phyloP scores from a whole-genome alignment of 2,113 vertebrate species.

The Megaleporinus macrocephalus region DNA sequence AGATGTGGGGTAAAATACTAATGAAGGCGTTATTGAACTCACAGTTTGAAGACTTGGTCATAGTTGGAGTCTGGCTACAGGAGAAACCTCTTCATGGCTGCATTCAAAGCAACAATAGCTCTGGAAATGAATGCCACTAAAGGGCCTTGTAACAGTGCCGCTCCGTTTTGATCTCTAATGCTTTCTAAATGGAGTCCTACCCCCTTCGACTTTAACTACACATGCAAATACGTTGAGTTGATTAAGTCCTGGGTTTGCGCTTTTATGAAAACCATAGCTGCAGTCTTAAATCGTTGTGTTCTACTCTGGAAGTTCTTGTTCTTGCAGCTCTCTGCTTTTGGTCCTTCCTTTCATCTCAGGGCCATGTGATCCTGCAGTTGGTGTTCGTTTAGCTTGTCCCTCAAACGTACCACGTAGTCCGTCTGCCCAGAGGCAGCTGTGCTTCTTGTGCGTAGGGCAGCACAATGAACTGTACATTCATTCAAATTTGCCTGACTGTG shows the following conservation, averaged over 20 bases:
- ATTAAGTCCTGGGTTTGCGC: neutral
- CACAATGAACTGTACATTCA: neutral
- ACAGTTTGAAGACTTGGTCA: neutral
- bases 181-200: neutral
- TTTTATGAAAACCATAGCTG: constrained; percentile 15
- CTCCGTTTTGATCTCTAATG: neutral
- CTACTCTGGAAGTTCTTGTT: constrained; percentile 1
- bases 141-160: neutral
- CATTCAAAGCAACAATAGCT: neutral
- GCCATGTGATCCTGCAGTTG: neutral
- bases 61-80: neutral
- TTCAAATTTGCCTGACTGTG: neutral
- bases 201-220: neutral
- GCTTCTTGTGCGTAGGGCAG: neutral
- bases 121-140: neutral
- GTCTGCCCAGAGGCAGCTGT: neutral
- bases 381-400: neutral
- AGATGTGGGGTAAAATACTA: neutral
- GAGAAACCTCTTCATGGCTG: neutral
- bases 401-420: neutral
- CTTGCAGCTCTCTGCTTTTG: neutral
- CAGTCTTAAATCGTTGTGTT: neutral
- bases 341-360: neutral
- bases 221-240: neutral
- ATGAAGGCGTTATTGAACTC: neutral